A percentile compares a stretch with the other conserved stretches of the same genome.
Evolutionary conservation across 2,888 invertebrate species (phyloP).

Genomic region (Beris chalybata): DNA sequence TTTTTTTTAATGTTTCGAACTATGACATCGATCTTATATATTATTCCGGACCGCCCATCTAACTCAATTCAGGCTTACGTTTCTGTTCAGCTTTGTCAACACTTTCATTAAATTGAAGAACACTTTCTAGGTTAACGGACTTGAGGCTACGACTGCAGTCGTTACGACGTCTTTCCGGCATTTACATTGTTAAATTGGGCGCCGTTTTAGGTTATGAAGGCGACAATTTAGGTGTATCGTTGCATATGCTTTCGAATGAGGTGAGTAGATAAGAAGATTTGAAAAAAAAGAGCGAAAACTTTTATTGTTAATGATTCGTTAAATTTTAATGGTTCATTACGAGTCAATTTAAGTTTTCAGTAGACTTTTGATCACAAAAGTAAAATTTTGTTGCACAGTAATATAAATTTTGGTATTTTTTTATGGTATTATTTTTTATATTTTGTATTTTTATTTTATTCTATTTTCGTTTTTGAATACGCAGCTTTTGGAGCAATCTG

Average conservation of each 20-base stretch:
- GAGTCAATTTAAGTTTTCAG: too few relatives aligned
- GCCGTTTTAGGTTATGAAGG: slow-evolving; percentile 73
- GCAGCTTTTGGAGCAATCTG: slow-evolving; percentile 70
- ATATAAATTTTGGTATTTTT: background rate
- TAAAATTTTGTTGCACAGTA: slow-evolving; percentile 2
- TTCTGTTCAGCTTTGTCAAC: background rate
- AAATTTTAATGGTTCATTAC: too few relatives aligned
- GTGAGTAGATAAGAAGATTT: slow-evolving; percentile 55
- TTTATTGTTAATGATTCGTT: too few relatives aligned
- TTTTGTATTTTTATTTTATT: slow-evolving; percentile 49
- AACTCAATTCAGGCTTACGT: slow-evolving; percentile 40
- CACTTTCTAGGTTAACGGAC: slow-evolving; percentile 68
- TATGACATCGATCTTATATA: too few relatives aligned
- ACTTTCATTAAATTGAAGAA: slow-evolving; percentile 48
- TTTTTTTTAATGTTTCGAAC: too few relatives aligned
- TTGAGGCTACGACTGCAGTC: slow-evolving; percentile 79
- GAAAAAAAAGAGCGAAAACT: too few relatives aligned
- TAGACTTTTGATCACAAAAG: background rate
- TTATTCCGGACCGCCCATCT: slow-evolving; percentile 51
- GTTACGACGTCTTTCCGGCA: slow-evolving; percentile 77
- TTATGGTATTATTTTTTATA: background rate
- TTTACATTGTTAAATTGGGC: slow-evolving; percentile 80
- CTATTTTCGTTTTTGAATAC: slow-evolving; percentile 62
- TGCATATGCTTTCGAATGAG: slow-evolving; percentile 61
- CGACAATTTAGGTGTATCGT: slow-evolving; percentile 60